These are phyloP conservation scores for Helicorthomorpha holstii DNA, from an alignment of 1,140 invertebrate species.

Conservation along the genomic window DNA sequence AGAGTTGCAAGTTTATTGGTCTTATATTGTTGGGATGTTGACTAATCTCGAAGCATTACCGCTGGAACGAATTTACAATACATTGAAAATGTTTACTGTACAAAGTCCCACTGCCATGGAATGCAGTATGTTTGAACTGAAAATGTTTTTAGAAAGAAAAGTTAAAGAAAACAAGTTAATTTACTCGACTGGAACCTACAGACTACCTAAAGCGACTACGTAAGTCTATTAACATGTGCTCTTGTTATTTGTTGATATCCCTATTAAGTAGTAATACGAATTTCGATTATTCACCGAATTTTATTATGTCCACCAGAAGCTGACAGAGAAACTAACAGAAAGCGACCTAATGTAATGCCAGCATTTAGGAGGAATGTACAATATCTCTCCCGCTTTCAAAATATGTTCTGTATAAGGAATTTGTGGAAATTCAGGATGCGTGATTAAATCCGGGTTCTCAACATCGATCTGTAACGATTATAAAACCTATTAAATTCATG, in stretches of 20 bases:
- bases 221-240: not conserved
- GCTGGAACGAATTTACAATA: slow-evolving; percentile 84
- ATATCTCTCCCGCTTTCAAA: slow-evolving; percentile 32
- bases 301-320: slow-evolving; percentile 35
- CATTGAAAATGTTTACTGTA: slow-evolving; percentile 89
- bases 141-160: slow-evolving; percentile 80
- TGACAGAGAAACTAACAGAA: slow-evolving; percentile 38
- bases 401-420: slow-evolving; percentile 29
- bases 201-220: slow-evolving; percentile 46
- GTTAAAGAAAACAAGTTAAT: slow-evolving; percentile 73
- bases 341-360: slow-evolving; percentile 44
- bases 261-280: not conserved
- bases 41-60: slow-evolving; percentile 86
- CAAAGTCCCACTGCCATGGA: slow-evolving; percentile 66
- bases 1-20: slow-evolving; percentile 90
- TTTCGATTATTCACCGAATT: not conserved
- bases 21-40: slow-evolving; percentile 90
- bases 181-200: slow-evolving; percentile 68
- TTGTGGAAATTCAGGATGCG: slow-evolving; percentile 29
- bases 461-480: slow-evolving; percentile 35
- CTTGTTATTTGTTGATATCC: no score
- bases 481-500: not conserved
- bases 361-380: slow-evolving; percentile 39
- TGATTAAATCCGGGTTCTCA: slow-evolving; percentile 28
- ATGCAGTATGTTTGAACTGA: slow-evolving; percentile 69